Evolutionary conservation across 2,888 invertebrate species (phyloP).

Genomic region (Lomographa bimaculata): DNA sequence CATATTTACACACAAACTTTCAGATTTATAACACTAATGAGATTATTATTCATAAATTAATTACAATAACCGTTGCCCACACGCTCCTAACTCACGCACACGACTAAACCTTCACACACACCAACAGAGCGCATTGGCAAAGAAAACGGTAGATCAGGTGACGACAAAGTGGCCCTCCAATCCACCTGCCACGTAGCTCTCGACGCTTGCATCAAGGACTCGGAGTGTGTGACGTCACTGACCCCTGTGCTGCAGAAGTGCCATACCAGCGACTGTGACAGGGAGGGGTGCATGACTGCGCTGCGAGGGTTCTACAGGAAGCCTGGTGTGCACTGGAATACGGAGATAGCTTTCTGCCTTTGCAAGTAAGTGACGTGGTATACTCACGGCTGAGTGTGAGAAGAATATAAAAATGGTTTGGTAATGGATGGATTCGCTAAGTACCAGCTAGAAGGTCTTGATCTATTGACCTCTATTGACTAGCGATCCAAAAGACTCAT

Average conservation of each 20-base stretch:
- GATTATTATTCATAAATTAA: no score
- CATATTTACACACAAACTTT: no score
- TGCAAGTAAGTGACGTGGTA: slow-evolving; percentile 97
- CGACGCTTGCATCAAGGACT: slow-evolving; percentile 92
- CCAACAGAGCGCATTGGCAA: slow-evolving; percentile 81
- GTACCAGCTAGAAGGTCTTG: no score
- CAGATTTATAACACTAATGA: no score
- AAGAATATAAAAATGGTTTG: neutral
- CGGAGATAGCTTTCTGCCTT: slow-evolving; percentile 95
- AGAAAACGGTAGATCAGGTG: slow-evolving; percentile 82
- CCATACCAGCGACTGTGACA: slow-evolving; percentile 87
- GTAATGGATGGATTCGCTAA: no score
- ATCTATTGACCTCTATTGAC: no score
- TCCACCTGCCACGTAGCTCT: slow-evolving; percentile 95
- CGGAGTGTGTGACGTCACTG: slow-evolving; percentile 89
- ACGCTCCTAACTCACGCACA: slow-evolving; percentile 30
- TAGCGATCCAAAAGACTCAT: no score
- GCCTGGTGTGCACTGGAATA: slow-evolving; percentile 91
- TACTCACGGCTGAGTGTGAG: no score
- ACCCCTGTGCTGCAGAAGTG: slow-evolving; percentile 94
- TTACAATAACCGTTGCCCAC: slow-evolving; percentile 11
- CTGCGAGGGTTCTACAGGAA: slow-evolving; percentile 93
- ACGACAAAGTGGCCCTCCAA: slow-evolving; percentile 85
- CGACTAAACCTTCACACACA: slow-evolving; percentile 55
- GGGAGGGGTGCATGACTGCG: slow-evolving; percentile 94